A percentile compares a stretch with the other conserved stretches of the same genome.
Conservation (phyloP, 2,113 vertebrate genomes). For the Peromyscus californicus region DNA sequence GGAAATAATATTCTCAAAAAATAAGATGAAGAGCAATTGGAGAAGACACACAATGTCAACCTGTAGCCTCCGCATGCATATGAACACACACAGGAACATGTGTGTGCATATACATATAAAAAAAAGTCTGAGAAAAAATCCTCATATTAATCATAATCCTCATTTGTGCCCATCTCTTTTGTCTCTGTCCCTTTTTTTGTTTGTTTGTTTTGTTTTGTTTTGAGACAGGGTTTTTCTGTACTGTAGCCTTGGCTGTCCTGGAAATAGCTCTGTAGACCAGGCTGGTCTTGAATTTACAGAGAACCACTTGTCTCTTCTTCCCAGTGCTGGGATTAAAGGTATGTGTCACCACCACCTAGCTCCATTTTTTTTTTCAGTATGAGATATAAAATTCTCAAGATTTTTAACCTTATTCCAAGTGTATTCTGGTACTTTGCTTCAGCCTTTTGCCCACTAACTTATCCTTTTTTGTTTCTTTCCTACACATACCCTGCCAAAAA, state of each 20-base stretch:
- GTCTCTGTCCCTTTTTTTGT: neutral
- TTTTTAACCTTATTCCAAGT: neutral
- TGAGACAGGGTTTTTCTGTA: too few species aligned
- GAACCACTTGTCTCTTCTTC: too few species aligned
- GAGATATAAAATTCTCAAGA: neutral
- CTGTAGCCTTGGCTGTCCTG: too few species aligned
- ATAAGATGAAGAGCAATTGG: neutral
- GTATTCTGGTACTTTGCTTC: neutral
- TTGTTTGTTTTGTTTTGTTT: neutral
- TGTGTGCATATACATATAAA: neutral
- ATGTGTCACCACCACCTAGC: too few species aligned
- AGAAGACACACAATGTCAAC: neutral
- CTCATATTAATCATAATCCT: neutral
- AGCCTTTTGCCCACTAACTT: neutral
- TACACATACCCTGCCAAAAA: neutral
- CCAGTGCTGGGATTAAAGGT: too few species aligned
- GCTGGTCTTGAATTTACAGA: too few species aligned
- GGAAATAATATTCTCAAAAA: neutral
- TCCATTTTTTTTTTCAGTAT: neutral
- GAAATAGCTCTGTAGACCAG: too few species aligned
- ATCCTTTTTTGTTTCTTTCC: neutral
- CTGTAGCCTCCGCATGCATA: neutral
- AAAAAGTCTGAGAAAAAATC: neutral
- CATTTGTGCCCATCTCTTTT: neutral
- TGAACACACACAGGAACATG: neutral